These are phyloP conservation scores for Capitella teleta DNA, from an alignment of 1,140 invertebrate species.

Conservation along the genomic window DNA sequence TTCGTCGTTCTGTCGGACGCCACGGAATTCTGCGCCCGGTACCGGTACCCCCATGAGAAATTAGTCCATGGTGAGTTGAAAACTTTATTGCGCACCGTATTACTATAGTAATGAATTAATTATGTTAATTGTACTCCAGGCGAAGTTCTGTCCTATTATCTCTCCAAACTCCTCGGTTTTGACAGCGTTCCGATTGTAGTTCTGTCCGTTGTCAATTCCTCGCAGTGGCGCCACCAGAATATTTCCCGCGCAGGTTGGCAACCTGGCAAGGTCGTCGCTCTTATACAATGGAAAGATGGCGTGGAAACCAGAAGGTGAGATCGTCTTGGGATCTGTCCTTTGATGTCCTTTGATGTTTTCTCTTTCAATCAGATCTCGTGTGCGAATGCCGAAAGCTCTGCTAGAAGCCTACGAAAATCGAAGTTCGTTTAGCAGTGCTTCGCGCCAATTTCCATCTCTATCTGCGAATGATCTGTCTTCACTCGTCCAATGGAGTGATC, in stretches of 20 bases:
- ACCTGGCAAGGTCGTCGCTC: conserved; percentile 25
- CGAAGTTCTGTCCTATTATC: conserved; percentile 37
- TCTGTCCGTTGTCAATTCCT: conserved; percentile 21
- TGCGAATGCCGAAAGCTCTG: conserved; percentile 22
- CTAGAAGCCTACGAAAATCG: conserved; percentile 20
- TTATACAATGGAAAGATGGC: conserved; percentile 40
- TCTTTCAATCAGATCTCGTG: conserved; percentile 14
- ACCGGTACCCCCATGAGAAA: conserved; percentile 29
- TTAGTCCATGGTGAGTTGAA: conserved; percentile 25
- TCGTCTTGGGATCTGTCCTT: too few species aligned
- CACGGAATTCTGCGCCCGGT: conserved; percentile 27
- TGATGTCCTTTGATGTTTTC: too few species aligned
- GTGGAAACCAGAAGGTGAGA: too few species aligned
- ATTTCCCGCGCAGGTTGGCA: conserved; percentile 23
- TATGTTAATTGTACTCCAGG: conserved; percentile 20
- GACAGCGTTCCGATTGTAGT: conserved; percentile 35
- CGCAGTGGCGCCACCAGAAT: conserved; percentile 21
- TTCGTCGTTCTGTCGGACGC: conserved; percentile 25
- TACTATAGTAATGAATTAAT: background rate
- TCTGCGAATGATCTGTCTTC: conserved; percentile 21
- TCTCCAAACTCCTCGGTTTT: conserved; percentile 30
- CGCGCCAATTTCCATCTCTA: conserved; percentile 10
- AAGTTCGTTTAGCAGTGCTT: conserved; percentile 10
- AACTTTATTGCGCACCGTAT: background rate
- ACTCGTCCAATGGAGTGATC: conserved; percentile 41